A percentile compares a stretch with the other conserved stretches of the same genome.
These are phyloP conservation scores for Argyrosomus regius DNA, from an alignment of 2,797 vertebrate species.

Conservation along the genomic window DNA sequence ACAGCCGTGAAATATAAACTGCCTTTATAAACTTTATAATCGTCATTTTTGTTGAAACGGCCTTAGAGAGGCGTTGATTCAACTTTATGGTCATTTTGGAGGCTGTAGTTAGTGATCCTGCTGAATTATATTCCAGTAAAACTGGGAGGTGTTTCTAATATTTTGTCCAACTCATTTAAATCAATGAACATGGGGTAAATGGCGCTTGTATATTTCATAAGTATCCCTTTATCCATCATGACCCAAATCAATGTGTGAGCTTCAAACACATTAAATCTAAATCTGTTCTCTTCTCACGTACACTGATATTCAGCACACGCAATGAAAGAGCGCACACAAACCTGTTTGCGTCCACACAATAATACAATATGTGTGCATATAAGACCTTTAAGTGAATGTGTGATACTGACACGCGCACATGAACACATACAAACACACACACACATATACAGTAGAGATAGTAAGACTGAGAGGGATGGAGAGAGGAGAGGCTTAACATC, in stretches of 20 bases:
- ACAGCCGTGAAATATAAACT: neutral
- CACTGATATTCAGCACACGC: neutral
- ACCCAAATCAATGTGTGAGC: conserved; percentile 9
- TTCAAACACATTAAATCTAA: conserved; percentile 21
- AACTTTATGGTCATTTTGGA: conserved; percentile 6
- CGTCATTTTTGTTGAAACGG: conserved; percentile 14
- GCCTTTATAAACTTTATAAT: conserved; percentile 9
- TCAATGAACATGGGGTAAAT: neutral
- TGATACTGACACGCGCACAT: conserved; percentile 24
- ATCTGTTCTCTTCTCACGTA: neutral
- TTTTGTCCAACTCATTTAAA: conserved; percentile 8
- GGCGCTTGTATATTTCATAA: conserved; percentile 13
- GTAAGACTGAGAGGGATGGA: conserved; percentile 31
- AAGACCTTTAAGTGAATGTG: conserved; percentile 35
- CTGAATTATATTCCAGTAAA: conserved; percentile 7
- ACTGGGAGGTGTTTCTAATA: conserved; percentile 13
- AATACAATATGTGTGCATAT: conserved; percentile 5
- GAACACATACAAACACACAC: conserved; percentile 9
- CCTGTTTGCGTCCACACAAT: conserved; percentile 29
- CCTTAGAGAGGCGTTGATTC: conserved; percentile 24
- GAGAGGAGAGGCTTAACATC: conserved; percentile 72
- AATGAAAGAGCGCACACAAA: neutral
- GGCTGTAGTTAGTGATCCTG: conserved; percentile 3
- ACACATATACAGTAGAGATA: conserved; percentile 11
- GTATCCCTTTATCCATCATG: conserved; percentile 6